Conservation (phyloP, 2,113 vertebrate species). For the Kobus ellipsiprymnus region DNA sequence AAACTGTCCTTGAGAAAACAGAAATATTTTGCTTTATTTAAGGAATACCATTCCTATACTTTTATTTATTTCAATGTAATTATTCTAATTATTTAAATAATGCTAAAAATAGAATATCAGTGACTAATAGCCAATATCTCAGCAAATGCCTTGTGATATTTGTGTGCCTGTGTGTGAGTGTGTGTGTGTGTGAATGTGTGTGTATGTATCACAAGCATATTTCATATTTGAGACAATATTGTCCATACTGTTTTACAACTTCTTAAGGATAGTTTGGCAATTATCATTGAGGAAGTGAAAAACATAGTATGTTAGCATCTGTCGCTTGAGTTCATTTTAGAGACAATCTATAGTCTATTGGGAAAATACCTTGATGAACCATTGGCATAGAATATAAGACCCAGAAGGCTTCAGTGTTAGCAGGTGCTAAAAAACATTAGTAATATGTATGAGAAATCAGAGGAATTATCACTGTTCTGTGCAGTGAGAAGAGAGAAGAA, state of each 20-base stretch:
- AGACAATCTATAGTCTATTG: not conserved
- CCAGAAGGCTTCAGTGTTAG: not conserved
- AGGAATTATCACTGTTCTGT: not conserved
- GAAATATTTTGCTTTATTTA: not conserved
- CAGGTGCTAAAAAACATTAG: not conserved
- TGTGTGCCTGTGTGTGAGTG: not conserved
- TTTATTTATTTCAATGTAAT: not conserved
- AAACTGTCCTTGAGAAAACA: not conserved
- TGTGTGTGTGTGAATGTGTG: not conserved
- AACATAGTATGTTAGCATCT: not conserved
- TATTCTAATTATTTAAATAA: not conserved
- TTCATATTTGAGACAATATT: not conserved
- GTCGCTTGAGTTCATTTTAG: not conserved
- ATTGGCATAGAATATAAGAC: not conserved
- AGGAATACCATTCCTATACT: not conserved
- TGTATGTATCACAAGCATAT: not conserved
- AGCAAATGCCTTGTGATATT: not conserved
- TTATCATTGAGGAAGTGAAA: not conserved
- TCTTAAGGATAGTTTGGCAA: not conserved
- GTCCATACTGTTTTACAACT: not conserved
- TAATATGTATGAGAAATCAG: not conserved
- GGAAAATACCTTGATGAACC: not conserved
- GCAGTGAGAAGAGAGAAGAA: not conserved
- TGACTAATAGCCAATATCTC: not conserved
- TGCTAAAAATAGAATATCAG: not conserved